These are phyloP conservation scores for Leucozona laternaria DNA, from an alignment of 2,888 invertebrate genomes.

Conservation along the genomic window DNA sequence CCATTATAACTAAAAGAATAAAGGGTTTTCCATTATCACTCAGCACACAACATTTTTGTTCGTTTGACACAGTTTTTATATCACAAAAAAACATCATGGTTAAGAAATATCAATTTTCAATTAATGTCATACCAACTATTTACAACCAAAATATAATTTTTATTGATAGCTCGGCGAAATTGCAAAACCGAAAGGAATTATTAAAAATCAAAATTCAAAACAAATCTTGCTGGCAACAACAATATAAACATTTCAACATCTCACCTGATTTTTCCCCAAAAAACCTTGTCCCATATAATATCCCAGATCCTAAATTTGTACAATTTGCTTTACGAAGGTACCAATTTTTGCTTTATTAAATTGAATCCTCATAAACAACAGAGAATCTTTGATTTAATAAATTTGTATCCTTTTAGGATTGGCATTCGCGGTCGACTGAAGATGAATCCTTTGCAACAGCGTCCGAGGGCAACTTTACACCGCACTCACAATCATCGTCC, in stretches of 20 bases:
- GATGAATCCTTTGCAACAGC: slow-evolving; percentile 89
- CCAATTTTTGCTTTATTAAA: not conserved
- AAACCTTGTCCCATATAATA: slow-evolving; percentile 10
- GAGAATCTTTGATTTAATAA: not conserved
- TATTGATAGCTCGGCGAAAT: slow-evolving; percentile 12
- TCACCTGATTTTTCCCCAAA: not conserved
- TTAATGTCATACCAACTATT: not conserved
- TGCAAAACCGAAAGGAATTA: not conserved
- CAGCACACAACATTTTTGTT: not conserved
- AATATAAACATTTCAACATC: slow-evolving; percentile 1
- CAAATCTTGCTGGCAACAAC: slow-evolving; percentile 20
- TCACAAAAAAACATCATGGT: not conserved
- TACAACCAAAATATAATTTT: not conserved
- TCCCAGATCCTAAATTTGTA: slow-evolving; percentile 20
- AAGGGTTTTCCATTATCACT: not conserved
- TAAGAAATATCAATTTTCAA: not conserved
- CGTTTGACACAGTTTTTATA: not conserved
- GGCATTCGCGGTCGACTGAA: slow-evolving; percentile 84
- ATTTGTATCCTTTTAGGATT: slow-evolving; percentile 79
- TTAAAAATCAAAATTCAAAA: not conserved
- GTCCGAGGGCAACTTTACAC: slow-evolving; percentile 87
- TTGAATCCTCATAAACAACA: not conserved
- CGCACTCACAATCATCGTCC: slow-evolving; percentile 88
- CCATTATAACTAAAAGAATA: no score
- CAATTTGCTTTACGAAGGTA: slow-evolving; percentile 4